Conservation (phyloP, 2,888 invertebrate species). For the Corythucha ciliata region DNA sequence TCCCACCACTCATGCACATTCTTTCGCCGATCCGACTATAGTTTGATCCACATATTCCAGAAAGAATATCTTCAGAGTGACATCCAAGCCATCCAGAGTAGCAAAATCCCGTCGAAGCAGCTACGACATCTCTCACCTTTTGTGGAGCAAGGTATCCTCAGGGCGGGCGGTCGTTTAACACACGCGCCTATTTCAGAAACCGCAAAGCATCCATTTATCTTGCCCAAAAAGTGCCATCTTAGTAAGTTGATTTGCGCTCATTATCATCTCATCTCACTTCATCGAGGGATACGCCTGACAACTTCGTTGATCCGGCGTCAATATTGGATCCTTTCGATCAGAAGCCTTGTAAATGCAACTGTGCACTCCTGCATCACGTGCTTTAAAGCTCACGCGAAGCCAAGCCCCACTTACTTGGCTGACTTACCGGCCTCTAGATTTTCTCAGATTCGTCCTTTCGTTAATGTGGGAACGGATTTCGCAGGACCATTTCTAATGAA, state of each 20-base stretch:
- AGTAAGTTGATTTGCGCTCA: constrained; percentile 17
- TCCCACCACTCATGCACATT: no score
- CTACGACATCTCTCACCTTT: constrained; percentile 13
- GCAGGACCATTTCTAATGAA: constrained; percentile 34
- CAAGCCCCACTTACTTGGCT: no score
- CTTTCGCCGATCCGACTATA: no score
- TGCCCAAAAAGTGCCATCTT: constrained; percentile 17
- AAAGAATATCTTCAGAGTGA: no score
- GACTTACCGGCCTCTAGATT: constrained; percentile 21
- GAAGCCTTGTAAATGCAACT: no score
- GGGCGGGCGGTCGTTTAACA: constrained; percentile 24
- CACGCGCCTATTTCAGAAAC: constrained; percentile 1
- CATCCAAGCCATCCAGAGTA: no score
- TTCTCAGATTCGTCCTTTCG: constrained; percentile 12
- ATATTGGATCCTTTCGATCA: constrained; percentile 21
- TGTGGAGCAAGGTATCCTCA: constrained; percentile 17
- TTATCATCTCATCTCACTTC: constrained; percentile 16
- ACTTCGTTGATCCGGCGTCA: constrained; percentile 1
- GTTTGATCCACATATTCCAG: no score
- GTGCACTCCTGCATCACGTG: constrained; percentile 23
- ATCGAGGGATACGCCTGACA: neutral
- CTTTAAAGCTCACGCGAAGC: constrained; percentile 4
- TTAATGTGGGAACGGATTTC: no score
- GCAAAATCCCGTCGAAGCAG: no score
- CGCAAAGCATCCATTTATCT: constrained; percentile 15